These are phyloP conservation scores for Panagrolaimus sp. DNA, from an alignment of 1,140 invertebrate genomes.

Conservation along the genomic window DNA sequence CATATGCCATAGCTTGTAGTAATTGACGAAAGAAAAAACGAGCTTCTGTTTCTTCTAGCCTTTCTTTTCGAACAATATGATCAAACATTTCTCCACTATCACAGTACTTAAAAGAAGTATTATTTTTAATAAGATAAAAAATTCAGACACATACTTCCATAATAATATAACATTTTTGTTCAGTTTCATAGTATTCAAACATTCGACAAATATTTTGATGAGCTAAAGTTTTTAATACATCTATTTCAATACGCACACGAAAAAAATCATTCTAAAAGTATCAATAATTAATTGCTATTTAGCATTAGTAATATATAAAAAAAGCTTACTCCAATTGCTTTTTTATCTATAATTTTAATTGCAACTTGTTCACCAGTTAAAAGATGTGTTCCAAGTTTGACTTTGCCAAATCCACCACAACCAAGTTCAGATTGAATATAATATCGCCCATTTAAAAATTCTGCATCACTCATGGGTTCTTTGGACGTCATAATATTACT, in stretches of 20 bases:
- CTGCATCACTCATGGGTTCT: background rate
- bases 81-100: conserved; percentile 77
- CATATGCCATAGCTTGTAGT: conserved; percentile 71
- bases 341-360: conserved; percentile 80
- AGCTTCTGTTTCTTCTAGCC: conserved; percentile 69
- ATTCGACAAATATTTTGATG: conserved; percentile 74
- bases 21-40: conserved; percentile 72
- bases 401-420: conserved; percentile 66
- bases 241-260: conserved; percentile 72
- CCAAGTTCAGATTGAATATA: conserved; percentile 37
- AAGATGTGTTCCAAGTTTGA: conserved; percentile 72
- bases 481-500: no score
- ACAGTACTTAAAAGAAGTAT: conserved; percentile 65
- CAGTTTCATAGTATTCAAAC: conserved; percentile 64
- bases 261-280: conserved; percentile 71
- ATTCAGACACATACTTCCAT: conserved; percentile 64
- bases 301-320: conserved; percentile 18
- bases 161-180: conserved; percentile 68
- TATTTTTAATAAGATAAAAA: conserved; percentile 15
- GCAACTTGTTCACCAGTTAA: conserved; percentile 75
- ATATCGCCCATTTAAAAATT: conserved; percentile 26
- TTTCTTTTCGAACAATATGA: conserved; percentile 72
- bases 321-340: conserved; percentile 66
- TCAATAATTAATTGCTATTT: no score
- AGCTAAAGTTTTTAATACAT: conserved; percentile 71